Evolutionary conservation across 2,113 vertebrate species (phyloP).

Genomic region (Morphnarchus princeps): DNA sequence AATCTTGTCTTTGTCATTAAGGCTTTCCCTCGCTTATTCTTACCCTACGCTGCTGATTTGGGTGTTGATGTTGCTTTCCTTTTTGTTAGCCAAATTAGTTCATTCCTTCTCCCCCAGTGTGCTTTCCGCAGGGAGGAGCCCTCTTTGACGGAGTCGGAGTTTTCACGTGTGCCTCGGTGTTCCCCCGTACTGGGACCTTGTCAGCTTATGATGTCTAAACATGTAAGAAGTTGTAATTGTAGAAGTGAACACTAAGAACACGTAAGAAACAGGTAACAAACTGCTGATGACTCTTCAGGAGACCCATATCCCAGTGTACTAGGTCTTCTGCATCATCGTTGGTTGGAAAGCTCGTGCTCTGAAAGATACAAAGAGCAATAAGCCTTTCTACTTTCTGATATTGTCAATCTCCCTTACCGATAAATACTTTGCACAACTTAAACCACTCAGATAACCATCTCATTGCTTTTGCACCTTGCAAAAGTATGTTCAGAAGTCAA

Average conservation of each 20-base stretch:
- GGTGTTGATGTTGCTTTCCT: background rate
- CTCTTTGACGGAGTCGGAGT: background rate
- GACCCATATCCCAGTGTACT: background rate
- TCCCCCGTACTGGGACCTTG: background rate
- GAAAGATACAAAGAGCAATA: background rate
- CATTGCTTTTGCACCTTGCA: background rate
- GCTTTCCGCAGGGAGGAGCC: background rate
- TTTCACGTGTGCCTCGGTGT: background rate
- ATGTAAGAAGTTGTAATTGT: background rate
- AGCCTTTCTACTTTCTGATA: background rate
- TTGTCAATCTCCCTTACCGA: background rate
- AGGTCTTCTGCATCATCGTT: fast-evolving
- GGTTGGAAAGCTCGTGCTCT: background rate
- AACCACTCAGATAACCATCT: background rate
- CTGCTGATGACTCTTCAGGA: background rate
- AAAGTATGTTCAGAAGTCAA: background rate
- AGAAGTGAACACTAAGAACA: background rate
- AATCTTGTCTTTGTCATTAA: background rate
- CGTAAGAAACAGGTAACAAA: background rate
- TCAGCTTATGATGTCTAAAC: background rate
- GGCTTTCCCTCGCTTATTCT: background rate
- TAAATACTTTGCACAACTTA: background rate
- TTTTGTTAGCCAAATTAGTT: background rate
- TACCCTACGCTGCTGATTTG: background rate
- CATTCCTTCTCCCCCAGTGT: background rate